A percentile compares a stretch with the other conserved stretches of the same genome.
These are phyloP conservation scores for Lamellibrachia columna DNA, from an alignment of 2,888 invertebrate species.

Conservation along the genomic window DNA sequence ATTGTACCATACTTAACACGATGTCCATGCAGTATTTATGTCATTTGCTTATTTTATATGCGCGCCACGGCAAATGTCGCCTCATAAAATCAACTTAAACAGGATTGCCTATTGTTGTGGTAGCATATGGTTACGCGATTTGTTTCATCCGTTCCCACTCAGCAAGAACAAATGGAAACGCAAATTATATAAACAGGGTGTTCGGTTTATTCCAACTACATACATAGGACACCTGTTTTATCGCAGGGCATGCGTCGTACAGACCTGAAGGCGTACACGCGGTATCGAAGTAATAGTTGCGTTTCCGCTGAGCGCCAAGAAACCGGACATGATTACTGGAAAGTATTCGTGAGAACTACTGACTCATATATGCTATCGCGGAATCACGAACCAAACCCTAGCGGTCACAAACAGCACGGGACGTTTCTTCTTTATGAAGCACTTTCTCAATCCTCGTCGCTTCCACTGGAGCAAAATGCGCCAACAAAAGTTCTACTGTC, in stretches of 20 bases:
- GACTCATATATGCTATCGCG: background rate
- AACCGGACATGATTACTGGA: background rate
- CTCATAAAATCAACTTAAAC: constrained; percentile 12
- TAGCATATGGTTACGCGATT: background rate
- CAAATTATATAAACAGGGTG: background rate
- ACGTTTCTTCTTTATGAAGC: background rate
- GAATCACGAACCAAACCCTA: background rate
- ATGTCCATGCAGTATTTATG: background rate
- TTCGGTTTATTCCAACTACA: background rate
- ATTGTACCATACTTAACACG: background rate
- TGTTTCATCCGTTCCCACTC: background rate
- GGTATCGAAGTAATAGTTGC: background rate
- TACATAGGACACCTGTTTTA: background rate
- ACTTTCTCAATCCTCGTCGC: no score
- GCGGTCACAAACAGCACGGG: background rate
- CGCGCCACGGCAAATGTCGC: constrained; percentile 6
- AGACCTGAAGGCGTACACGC: background rate
- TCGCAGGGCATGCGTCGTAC: background rate
- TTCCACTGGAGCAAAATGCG: no score
- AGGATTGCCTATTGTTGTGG: background rate
- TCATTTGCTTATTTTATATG: background rate
- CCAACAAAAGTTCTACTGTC: no score
- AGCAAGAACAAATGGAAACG: background rate
- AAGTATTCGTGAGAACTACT: background rate
- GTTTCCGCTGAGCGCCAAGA: background rate